A percentile compares a stretch with the other conserved stretches of the same genome.
These are phyloP conservation scores for Troides oblongomaculatus DNA, from an alignment of 2,888 invertebrate species.

Conservation along the genomic window DNA sequence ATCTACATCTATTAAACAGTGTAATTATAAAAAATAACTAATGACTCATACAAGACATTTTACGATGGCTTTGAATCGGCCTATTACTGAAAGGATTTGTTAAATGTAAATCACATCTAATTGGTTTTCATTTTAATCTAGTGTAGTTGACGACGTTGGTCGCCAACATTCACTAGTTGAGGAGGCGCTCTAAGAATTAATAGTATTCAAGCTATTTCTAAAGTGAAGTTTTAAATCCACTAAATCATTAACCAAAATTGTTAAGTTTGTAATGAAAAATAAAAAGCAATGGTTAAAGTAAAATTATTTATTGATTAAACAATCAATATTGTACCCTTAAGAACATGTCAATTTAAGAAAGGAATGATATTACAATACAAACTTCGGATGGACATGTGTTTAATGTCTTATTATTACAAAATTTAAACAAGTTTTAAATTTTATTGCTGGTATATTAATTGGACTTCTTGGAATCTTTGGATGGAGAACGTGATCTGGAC, in stretches of 20 bases:
- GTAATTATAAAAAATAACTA: too few relatives aligned
- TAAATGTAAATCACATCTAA: too few relatives aligned
- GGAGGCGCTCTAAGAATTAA: too few relatives aligned
- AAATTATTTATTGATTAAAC: slow-evolving; percentile 59
- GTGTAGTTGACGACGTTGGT: too few relatives aligned
- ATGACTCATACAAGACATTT: too few relatives aligned
- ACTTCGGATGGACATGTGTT: slow-evolving; percentile 31
- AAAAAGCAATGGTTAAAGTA: neutral
- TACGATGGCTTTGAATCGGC: too few relatives aligned
- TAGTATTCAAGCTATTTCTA: too few relatives aligned
- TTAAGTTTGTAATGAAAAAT: neutral
- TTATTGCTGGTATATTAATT: slow-evolving; percentile 45
- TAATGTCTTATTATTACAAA: slow-evolving; percentile 30
- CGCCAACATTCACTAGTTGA: too few relatives aligned
- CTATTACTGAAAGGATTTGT: too few relatives aligned
- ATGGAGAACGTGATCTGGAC: slow-evolving; percentile 72
- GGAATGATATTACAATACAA: slow-evolving; percentile 56
- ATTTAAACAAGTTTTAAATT: slow-evolving; percentile 32
- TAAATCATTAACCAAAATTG: neutral
- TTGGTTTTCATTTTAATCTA: too few relatives aligned
- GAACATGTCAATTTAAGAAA: slow-evolving; percentile 49
- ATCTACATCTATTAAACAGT: too few relatives aligned
- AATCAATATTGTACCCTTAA: slow-evolving; percentile 57
- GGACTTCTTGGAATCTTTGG: slow-evolving; percentile 76
- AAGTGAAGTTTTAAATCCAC: too few relatives aligned